Base-by-base conservation (phyloP, 2,888 invertebrate species). In the Epinotia brunnichana region DNA sequence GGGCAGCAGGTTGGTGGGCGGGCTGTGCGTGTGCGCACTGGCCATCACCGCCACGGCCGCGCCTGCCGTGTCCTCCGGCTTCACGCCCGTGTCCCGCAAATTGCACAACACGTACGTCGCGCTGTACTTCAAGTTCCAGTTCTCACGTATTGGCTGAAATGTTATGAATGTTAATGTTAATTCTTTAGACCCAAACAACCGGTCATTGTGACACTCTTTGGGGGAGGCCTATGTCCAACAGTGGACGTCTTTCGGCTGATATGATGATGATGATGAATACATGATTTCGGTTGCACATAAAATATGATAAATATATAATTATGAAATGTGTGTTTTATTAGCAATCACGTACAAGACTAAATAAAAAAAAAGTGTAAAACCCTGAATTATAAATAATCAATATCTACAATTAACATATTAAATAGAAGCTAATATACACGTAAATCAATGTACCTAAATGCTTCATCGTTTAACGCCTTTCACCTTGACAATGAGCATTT, bases 71-170 rank as follows among this genome's bases (percentile, higher is more conserved):
- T 93, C 89, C 77, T 91, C 85, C 56, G 93, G 85, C 83, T 82
- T 95, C 90, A 87, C 96, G 82, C 79, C 97, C 94, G 89, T 96
- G 66, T 89, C 88, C 44, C 95, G 94, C 73, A 97, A 90, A 10
- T 97, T 95, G 80, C 98, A 98, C 75, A 98, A 92, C 35, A 98
- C 95, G 86, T 98, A 98, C 81, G 97, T 96, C 10, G 98, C 98
- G 85, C 97, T 97, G 90, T 97, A 98, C 85, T 97, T 97, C 35
- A 98, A 92, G 86, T 97, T 98, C 98, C 98, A 98, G 86, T 98
- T 98, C 86, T 98, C 98, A 24, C 98, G 94, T 73, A 98, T 98
- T 3, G 97, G 95, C 96, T 93, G 87, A 11, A 90, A 90, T 3
- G 44, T 19, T 15, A 15, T 7, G 19, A 41, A 29, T 9, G 13